Conservation (phyloP, 2,797 vertebrate genomes). For the Hybognathus amarus region DNA sequence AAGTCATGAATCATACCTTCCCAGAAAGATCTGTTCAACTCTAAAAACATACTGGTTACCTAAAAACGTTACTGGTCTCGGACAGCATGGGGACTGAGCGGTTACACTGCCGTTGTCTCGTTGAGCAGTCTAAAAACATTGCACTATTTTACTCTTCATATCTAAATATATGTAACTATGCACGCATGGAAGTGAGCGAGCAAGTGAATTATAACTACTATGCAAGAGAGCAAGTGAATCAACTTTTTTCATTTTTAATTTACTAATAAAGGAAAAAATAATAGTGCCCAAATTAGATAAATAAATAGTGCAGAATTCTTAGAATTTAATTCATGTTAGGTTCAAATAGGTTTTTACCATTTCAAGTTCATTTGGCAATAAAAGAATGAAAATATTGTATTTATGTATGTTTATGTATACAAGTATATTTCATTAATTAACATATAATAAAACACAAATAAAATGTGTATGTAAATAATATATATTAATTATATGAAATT, state of each 20-base stretch:
- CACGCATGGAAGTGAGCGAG: too few species aligned
- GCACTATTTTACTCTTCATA: neutral
- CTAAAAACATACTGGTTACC: neutral
- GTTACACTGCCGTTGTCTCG: neutral
- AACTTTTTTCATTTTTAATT: neutral
- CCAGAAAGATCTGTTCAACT: neutral
- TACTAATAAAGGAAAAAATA: too few species aligned
- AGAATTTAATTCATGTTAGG: neutral
- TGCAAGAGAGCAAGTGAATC: neutral
- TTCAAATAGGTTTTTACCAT: neutral
- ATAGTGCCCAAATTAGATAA: too few species aligned
- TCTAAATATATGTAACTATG: too few species aligned
- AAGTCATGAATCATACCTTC: constrained; percentile 65
- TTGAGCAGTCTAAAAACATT: neutral
- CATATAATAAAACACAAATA: neutral
- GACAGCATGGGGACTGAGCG: neutral
- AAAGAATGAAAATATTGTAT: neutral
- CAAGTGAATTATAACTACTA: neutral
- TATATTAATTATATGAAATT: too few species aligned
- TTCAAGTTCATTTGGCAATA: neutral
- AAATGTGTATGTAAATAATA: too few species aligned
- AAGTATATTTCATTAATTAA: too few species aligned
- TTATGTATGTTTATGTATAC: neutral
- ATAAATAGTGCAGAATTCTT: neutral
- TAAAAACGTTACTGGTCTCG: too few species aligned